A percentile compares a stretch with the other conserved stretches of the same genome.
phyloP scores from a whole-genome alignment of 2,113 vertebrate species.

The Chlorodrepanis virens region DNA sequence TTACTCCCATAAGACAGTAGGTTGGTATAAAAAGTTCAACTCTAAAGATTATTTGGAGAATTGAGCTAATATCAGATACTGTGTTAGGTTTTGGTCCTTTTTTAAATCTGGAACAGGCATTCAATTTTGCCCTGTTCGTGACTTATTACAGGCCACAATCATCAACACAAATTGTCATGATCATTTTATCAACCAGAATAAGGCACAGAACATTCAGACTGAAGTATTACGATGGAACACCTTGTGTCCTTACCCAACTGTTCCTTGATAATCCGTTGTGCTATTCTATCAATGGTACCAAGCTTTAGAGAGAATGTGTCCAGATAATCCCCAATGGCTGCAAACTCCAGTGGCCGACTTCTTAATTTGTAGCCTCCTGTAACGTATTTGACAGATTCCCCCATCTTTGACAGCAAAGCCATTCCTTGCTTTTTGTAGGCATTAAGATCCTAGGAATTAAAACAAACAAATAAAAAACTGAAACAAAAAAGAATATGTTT shows the following conservation, averaged over 20 bases:
- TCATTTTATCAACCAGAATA: neutral
- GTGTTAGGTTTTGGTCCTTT: neutral
- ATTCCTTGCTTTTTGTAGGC: conserved; percentile 91
- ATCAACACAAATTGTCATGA: neutral
- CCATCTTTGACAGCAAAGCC: conserved; percentile 89
- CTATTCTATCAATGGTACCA: conserved; percentile 95
- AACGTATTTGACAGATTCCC: conserved; percentile 93
- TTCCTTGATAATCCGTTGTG: conserved; percentile 95
- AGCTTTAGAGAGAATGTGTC: conserved; percentile 93
- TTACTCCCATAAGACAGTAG: neutral
- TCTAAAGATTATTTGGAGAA: neutral
- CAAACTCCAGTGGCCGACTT: conserved; percentile 87
- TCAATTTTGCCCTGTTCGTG: neutral
- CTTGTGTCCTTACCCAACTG: conserved; percentile 83
- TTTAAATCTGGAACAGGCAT: neutral
- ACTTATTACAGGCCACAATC: neutral
- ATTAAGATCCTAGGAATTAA: conserved; percentile 85
- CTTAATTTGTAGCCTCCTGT: conserved; percentile 93
- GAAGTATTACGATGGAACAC: neutral
- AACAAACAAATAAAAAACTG: neutral
- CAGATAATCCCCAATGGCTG: conserved; percentile 90
- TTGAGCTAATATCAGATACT: neutral
- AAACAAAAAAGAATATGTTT: neutral
- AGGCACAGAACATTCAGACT: neutral
- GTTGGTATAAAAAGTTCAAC: neutral